Evolutionary conservation across 2,797 vertebrate species (phyloP), one percentile per base, ranked within the genome.

Genomic region (Crocidura indochinensis): DNA sequence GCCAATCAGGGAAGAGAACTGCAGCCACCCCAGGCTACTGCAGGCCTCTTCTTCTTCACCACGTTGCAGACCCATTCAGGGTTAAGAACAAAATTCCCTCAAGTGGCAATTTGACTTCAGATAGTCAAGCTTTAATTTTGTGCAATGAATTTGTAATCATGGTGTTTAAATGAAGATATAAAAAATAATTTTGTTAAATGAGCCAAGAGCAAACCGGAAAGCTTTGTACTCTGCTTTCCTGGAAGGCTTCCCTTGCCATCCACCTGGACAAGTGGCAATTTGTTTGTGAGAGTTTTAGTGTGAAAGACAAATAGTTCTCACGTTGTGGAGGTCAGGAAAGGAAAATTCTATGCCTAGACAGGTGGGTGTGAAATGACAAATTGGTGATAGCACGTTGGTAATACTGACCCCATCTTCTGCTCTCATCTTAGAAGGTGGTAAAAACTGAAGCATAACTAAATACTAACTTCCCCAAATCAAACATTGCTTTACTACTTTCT

Each of bases 401-500:
- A 11, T 10, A 26, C 0, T 8, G 51, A 49, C 19, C 46, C 31
- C 60, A 1, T 76, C 51, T 51, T 47, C 71, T 60, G 19, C 76
- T n/a, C 24, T 71, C 49, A 29, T 46, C 67, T n/a, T 62, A 38
- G 72, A 84, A 82, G 60, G 24, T 6, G 46, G 29, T 24, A 56
- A 88, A 81, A 31, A 22, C 67, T n/a, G 56, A 74, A 75, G 87
- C 77, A 29, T 11, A 77, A 60, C 44, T 49, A 56, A 88, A 76
- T 1, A 7, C 62, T 44, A n/a, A 75, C 24, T 51, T 20, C 11
- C 24, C 31, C 8, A 46, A 51, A 73, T 69, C 15, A 9, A 84
- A 51, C 11, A 46, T n/a, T 46, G 60, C 69, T 81, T 76, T 20
- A 10, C 46, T 20, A 10, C 46, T 81, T 71, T 92, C 53, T 62